Base-by-base conservation (phyloP, 1,140 invertebrate species). In the Asobara japonica region DNA sequence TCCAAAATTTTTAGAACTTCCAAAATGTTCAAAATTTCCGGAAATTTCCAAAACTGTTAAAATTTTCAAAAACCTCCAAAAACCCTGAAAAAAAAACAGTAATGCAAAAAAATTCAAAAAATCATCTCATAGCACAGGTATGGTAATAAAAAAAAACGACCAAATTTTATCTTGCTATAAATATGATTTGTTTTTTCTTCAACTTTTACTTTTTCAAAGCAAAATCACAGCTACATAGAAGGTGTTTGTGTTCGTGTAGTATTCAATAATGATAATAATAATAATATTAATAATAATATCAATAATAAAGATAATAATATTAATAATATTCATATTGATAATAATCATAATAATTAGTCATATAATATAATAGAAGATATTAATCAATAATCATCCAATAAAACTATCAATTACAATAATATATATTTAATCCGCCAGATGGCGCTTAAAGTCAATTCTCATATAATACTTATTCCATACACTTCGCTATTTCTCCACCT, bases 141-240 rank as follows among this genome's bases (percentile, higher is more conserved):
- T 13, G 6, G 18, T 1, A 56, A 27, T 5, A 18, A 25, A 22
- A 25, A 22, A 20, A 16, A 33, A 70, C 38, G 20, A 41, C 13
- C 7, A 20, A 13, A 65, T 60, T 20, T 16, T 69, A 1, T 33
- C 73, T 87, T 86, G 82, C 84, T 87, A 87, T 87, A 86, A 86
- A 87, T 86, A 86, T 85, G 20, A 36, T 84, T 30, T 48, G 6
- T 48, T 62, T 62, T 31, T 68, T 56, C 16, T 87, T 86, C 86
- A 86, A 85, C 86, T 82, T 86, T 86, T 83, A 87, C 86, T 87
- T 85, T 82, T 85, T 82, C 81, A 86, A 87, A 87, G 86, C 86
- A 84, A 87, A 87, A 87, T 86, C 86, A 87, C 86, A 87, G 85
- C 84, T 87, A 87, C 86, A 86, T 86, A 87, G 10, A 62, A 85